These are phyloP conservation scores for Conus canariensis DNA, from an alignment of 2,888 invertebrate species.

Conservation along the genomic window DNA sequence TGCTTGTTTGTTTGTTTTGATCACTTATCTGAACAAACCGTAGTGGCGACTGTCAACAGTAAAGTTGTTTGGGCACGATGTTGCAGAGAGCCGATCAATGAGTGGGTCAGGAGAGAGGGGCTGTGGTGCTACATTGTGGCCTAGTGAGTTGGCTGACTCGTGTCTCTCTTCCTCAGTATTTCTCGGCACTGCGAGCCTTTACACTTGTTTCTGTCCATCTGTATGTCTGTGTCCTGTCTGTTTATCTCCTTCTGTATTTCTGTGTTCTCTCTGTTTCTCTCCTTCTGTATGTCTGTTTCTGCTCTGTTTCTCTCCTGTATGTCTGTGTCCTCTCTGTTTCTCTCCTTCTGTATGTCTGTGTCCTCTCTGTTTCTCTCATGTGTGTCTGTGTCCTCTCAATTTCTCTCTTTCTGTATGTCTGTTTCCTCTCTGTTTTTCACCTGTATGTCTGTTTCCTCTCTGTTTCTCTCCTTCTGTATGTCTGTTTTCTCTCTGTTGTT, in stretches of 20 bases:
- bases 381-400: too few relatives aligned
- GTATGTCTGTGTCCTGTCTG: neutral
- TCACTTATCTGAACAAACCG: too few relatives aligned
- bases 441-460: neutral
- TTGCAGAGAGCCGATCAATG: slow-evolving; percentile 67
- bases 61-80: neutral
- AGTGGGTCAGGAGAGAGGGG: slow-evolving; percentile 62
- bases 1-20: too few relatives aligned
- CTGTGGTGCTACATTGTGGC: slow-evolving; percentile 71
- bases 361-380: too few relatives aligned
- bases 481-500: neutral
- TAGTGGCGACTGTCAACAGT: too few relatives aligned
- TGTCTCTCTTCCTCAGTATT: neutral
- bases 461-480: neutral
- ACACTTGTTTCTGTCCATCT: neutral
- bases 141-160: slow-evolving; percentile 69
- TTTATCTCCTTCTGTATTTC: neutral
- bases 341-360: too few relatives aligned
- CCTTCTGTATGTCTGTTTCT: neutral
- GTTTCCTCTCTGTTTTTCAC: too few relatives aligned
- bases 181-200: too few relatives aligned
- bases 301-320: neutral
- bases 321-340: neutral
- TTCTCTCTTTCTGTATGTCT: too few relatives aligned
- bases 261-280: neutral